Conservation (phyloP, 2,888 invertebrate species). For the Marasmarcha lunaedactyla region DNA sequence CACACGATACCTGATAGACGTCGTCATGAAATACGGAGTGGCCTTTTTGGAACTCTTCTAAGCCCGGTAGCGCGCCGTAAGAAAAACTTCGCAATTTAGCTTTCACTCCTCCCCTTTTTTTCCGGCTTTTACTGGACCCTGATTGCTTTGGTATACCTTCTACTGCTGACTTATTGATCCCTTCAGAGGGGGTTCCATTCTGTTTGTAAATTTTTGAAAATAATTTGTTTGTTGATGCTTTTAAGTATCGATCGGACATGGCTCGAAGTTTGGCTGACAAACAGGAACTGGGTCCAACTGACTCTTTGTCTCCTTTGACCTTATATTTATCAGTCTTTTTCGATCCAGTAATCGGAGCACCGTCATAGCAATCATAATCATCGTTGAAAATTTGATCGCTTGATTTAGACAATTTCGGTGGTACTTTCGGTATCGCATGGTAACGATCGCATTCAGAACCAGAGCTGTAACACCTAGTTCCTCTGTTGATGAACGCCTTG, state of each 20-base stretch:
- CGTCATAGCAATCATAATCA: conserved; percentile 51
- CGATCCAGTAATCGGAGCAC: conserved; percentile 27
- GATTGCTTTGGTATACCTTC: conserved; percentile 41
- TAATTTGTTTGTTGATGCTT: conserved; percentile 76
- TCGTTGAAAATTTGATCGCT: conserved; percentile 69
- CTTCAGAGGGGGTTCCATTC: conserved; percentile 41
- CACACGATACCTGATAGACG: conserved; percentile 55
- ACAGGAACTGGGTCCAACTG: conserved; percentile 70
- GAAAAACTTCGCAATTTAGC: conserved; percentile 78
- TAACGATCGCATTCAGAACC: conserved; percentile 64
- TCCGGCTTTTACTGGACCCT: conserved; percentile 39
- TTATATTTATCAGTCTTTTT: conserved; percentile 65
- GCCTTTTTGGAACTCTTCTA: conserved; percentile 76
- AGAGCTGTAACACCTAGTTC: conserved; percentile 60
- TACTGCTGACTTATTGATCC: conserved; percentile 21
- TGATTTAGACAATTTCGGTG: conserved; percentile 57
- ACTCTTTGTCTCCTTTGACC: conserved; percentile 53
- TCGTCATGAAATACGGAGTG: conserved; percentile 75
- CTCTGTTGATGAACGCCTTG: conserved; percentile 48
- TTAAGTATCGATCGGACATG: conserved; percentile 80
- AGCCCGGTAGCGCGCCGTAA: conserved; percentile 78
- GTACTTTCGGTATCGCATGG: conserved; percentile 54
- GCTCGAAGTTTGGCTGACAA: conserved; percentile 77
- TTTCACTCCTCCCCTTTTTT: conserved; percentile 52
- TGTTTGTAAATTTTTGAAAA: conserved; percentile 76